These are phyloP conservation scores for Cephonodes hylas DNA, from an alignment of 2,888 invertebrate genomes.

Conservation along the genomic window DNA sequence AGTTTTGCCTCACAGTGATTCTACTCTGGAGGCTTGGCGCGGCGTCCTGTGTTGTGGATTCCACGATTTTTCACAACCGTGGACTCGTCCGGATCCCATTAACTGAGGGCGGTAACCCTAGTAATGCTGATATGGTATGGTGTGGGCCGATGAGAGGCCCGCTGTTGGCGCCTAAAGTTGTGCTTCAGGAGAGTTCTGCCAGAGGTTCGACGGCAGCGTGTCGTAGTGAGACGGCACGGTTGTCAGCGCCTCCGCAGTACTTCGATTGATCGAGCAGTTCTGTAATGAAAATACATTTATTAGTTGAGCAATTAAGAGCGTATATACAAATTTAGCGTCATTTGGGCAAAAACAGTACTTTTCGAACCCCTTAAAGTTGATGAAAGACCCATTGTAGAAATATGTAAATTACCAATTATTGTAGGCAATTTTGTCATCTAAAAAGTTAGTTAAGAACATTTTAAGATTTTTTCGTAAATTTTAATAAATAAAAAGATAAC, in stretches of 20 bases:
- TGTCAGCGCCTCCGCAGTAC: slow-evolving; percentile 85
- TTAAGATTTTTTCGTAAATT: too few relatives aligned
- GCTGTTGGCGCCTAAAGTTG: slow-evolving; percentile 58
- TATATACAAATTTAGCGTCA: too few relatives aligned
- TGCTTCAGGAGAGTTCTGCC: slow-evolving; percentile 69
- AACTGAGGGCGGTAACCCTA: slow-evolving; percentile 38
- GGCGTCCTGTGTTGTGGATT: slow-evolving; percentile 35
- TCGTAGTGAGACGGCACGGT: slow-evolving; percentile 90
- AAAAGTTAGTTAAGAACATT: too few relatives aligned
- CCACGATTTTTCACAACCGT: slow-evolving; percentile 70
- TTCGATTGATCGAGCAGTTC: slow-evolving; percentile 86
- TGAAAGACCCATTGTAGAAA: too few relatives aligned
- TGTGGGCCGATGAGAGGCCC: slow-evolving; percentile 45
- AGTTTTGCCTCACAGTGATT: slow-evolving; percentile 44
- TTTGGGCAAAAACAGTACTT: too few relatives aligned
- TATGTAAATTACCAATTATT: too few relatives aligned
- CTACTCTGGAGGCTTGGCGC: slow-evolving; percentile 46
- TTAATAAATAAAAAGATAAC: too few relatives aligned
- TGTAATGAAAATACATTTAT: slow-evolving; percentile 46
- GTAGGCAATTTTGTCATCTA: too few relatives aligned
- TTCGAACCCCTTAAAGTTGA: too few relatives aligned
- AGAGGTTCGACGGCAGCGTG: slow-evolving; percentile 76
- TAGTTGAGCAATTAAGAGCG: too few relatives aligned
- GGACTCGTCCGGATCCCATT: slow-evolving; percentile 45
- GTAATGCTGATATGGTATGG: slow-evolving; percentile 58